These are phyloP conservation scores for Loxodonta africana DNA, from an alignment of 2,113 vertebrate species.

Conservation along the genomic window DNA sequence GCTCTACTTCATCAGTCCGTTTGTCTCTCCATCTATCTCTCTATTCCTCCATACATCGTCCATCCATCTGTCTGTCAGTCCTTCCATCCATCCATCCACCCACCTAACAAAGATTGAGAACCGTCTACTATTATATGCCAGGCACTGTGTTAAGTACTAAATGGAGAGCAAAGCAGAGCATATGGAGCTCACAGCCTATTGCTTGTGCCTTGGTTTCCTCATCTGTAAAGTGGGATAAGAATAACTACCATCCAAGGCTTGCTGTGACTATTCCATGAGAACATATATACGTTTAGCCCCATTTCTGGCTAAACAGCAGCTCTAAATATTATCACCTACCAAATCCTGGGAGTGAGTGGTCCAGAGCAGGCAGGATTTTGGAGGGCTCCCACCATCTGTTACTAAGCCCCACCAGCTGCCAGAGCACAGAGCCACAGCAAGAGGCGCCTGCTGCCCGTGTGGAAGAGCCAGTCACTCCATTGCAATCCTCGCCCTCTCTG, in stretches of 20 bases:
- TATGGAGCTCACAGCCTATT: background rate
- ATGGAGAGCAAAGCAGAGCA: background rate
- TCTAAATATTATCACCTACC: slow-evolving; percentile 21
- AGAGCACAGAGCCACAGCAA: background rate
- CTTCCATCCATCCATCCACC: background rate
- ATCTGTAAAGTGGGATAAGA: background rate
- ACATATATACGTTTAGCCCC: background rate
- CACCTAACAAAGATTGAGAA: background rate
- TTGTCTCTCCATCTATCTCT: background rate
- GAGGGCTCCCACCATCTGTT: background rate
- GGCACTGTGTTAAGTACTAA: background rate
- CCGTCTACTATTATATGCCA: background rate
- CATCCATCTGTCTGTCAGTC: background rate
- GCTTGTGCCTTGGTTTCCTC: background rate
- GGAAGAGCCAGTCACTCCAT: slow-evolving; percentile 53
- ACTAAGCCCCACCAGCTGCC: background rate
- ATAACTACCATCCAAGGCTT: background rate
- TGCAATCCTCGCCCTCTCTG: slow-evolving; percentile 37
- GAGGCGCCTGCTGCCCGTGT: slow-evolving; percentile 37
- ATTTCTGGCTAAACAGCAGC: background rate
- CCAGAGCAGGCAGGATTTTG: background rate
- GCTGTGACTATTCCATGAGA: background rate
- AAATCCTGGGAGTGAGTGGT: background rate
- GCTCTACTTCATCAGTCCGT: background rate
- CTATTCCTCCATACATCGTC: fast-evolving